Evolutionary conservation across 2,888 invertebrate species (phyloP).

Genomic region (Trachelus iudaicus): DNA sequence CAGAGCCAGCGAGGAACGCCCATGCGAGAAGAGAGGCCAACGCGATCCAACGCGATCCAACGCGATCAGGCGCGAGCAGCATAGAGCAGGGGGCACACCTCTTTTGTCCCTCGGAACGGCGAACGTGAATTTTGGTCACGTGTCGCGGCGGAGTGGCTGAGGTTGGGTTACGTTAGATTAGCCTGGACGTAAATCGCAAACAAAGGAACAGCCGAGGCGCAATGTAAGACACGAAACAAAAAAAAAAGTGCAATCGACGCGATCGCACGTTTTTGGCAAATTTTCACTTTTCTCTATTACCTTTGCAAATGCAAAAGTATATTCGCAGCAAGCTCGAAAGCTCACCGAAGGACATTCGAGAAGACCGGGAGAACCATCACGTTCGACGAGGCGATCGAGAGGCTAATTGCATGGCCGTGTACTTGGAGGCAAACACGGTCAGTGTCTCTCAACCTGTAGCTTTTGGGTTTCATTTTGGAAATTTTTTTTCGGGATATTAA

Average conservation of each 20-base stretch:
- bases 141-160: neutral
- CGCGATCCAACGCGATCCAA: neutral
- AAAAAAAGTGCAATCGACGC: neutral
- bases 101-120: neutral
- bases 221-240: neutral
- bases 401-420: constrained; percentile 3
- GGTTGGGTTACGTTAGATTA: neutral
- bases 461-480: neutral
- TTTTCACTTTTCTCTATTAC: neutral
- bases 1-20: neutral
- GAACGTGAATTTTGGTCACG: neutral
- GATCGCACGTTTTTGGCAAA: neutral
- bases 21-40: neutral
- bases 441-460: neutral
- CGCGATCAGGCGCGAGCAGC: neutral
- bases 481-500: neutral
- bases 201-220: neutral
- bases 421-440: neutral
- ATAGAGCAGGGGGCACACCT: constrained; percentile 1
- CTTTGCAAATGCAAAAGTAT: neutral
- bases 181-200: neutral
- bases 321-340: neutral
- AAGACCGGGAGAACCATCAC: neutral
- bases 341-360: neutral
- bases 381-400: constrained; percentile 5